Conservation (phyloP, 1,140 invertebrate species). For the Ruditapes philippinarum region DNA sequence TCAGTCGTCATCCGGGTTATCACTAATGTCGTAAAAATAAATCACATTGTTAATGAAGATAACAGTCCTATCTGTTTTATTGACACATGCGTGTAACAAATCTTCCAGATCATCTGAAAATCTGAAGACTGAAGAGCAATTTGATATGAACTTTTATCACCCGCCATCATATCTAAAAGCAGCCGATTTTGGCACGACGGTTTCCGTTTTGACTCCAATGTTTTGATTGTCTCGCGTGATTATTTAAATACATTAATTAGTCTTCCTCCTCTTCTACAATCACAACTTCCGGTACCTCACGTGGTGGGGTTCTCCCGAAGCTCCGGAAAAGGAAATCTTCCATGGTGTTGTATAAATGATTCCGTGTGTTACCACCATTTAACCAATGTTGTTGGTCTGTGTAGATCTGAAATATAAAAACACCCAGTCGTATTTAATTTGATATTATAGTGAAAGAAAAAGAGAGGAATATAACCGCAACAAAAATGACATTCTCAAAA, state of each 20-base stretch:
- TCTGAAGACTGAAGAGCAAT: too few relatives aligned
- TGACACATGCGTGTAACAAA: too few relatives aligned
- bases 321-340: conserved; percentile 91
- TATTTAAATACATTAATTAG: background rate
- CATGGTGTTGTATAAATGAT: conserved; percentile 95
- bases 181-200: background rate
- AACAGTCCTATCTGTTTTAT: too few relatives aligned
- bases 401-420: conserved; percentile 91
- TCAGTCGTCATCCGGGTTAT: too few relatives aligned
- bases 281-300: conserved; percentile 7
- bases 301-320: conserved; percentile 60
- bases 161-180: background rate
- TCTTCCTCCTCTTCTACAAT: conserved; percentile 31
- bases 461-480: too few relatives aligned
- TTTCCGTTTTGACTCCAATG: background rate
- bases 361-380: conserved; percentile 90
- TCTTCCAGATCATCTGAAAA: too few relatives aligned
- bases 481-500: too few relatives aligned
- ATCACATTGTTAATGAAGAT: too few relatives aligned
- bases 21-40: too few relatives aligned
- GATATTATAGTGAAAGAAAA: too few relatives aligned
- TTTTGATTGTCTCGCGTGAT: background rate
- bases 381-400: conserved; percentile 95
- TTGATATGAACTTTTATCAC: background rate
- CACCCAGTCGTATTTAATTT: too few relatives aligned